Evolutionary conservation across 2,888 invertebrate genomes (phyloP).

Genomic region (Chymomyza procnemis): DNA sequence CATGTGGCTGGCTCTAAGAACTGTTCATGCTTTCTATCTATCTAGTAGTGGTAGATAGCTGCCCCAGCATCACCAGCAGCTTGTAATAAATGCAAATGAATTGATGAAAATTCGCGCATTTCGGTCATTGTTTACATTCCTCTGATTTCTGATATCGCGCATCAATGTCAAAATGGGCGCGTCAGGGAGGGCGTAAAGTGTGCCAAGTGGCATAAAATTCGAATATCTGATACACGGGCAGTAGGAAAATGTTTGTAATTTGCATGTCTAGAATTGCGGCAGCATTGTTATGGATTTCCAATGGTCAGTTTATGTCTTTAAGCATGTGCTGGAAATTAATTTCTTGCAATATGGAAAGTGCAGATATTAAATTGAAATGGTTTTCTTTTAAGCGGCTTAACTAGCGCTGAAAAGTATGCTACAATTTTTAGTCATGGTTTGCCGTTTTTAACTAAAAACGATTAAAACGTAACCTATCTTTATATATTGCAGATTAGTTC

Average conservation of each 20-base stretch:
- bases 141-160: conserved; percentile 45
- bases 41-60: not conserved
- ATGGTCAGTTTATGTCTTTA: not conserved
- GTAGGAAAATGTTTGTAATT: not conserved
- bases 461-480: too few relatives aligned
- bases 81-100: conserved; percentile 63
- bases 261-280: not conserved
- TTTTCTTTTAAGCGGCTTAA: not conserved
- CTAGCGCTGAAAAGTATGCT: not conserved
- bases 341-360: not conserved
- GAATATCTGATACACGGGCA: not conserved
- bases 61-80: not conserved
- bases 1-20: conserved; percentile 13
- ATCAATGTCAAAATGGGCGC: conserved; percentile 53
- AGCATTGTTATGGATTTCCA: not conserved
- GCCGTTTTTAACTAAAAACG: too few relatives aligned
- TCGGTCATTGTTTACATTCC: conserved; percentile 54
- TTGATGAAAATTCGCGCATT: conserved; percentile 58
- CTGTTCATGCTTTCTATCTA: not conserved
- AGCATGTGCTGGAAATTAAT: not conserved
- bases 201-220: not conserved
- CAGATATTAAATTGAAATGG: not conserved
- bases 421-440: not conserved
- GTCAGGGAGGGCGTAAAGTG: not conserved
- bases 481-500: too few relatives aligned